phyloP scores from a whole-genome alignment of 2,797 vertebrate species.

The Nyctibius grandis region DNA sequence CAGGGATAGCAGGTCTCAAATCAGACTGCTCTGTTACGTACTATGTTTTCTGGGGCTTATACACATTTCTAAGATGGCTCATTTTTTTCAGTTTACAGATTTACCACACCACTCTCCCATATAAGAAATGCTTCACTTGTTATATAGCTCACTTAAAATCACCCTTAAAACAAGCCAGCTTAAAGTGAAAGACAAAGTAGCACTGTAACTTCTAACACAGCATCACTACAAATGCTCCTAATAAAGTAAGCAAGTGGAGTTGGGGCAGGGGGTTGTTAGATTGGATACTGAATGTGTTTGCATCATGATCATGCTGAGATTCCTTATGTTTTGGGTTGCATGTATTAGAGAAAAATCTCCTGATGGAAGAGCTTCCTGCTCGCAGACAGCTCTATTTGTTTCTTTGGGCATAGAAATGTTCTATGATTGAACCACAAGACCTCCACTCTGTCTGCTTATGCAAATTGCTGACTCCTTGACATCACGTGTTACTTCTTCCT shows the following conservation, averaged over 20 bases:
- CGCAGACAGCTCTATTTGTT: background rate
- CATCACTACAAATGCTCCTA: background rate
- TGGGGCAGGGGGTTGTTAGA: background rate
- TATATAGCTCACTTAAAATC: background rate
- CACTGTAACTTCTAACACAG: background rate
- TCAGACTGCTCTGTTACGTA: background rate
- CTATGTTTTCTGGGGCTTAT: background rate
- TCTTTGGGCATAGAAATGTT: background rate
- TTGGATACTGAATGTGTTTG: background rate
- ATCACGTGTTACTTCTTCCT: background rate
- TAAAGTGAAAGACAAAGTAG: background rate
- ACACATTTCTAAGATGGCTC: background rate
- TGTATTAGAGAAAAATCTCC: background rate
- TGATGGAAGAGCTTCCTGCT: background rate
- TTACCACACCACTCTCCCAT: background rate
- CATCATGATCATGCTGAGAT: background rate
- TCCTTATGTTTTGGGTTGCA: background rate
- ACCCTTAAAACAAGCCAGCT: background rate
- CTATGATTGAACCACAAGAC: background rate
- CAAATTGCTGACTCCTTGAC: background rate
- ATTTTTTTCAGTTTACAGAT: background rate
- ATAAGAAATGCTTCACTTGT: background rate
- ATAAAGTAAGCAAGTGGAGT: background rate
- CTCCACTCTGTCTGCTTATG: background rate
- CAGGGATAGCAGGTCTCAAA: background rate